Evolutionary conservation across 2,113 vertebrate species (phyloP).

Genomic region (Chaetodon trifascialis): DNA sequence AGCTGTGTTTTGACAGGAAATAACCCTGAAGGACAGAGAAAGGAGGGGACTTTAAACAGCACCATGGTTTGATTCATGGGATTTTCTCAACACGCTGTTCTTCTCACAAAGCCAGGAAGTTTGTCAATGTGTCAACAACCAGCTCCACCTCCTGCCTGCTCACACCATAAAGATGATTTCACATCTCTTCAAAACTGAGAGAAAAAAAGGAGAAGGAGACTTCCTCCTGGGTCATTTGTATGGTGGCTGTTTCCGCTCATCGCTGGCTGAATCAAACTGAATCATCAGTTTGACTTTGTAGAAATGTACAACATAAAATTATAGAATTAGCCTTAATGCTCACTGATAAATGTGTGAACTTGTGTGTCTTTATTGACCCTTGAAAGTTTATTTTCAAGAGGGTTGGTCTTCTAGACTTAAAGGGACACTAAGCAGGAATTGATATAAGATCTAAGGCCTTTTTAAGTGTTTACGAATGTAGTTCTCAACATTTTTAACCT

Average conservation of each 20-base stretch:
- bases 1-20: background rate
- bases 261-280: background rate
- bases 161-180: background rate
- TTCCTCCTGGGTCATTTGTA: background rate
- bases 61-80: background rate
- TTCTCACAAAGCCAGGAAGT: conserved; percentile 20
- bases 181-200: background rate
- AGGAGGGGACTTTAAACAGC: background rate
- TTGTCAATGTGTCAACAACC: background rate
- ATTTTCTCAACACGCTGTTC: background rate
- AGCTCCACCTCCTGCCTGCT: background rate
- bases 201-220: background rate
- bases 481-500: no score
- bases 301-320: background rate
- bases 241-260: background rate
- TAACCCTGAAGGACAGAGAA: background rate
- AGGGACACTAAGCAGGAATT: no score
- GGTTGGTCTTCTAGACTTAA: background rate
- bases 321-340: background rate
- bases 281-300: background rate
- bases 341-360: no score
- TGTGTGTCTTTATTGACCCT: no score
- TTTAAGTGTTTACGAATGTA: no score
- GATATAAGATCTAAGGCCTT: no score
- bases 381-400: no score